Base-by-base conservation (phyloP, 2,113 vertebrate genomes). In the Cryptomyrus ogoouensis region DNA sequence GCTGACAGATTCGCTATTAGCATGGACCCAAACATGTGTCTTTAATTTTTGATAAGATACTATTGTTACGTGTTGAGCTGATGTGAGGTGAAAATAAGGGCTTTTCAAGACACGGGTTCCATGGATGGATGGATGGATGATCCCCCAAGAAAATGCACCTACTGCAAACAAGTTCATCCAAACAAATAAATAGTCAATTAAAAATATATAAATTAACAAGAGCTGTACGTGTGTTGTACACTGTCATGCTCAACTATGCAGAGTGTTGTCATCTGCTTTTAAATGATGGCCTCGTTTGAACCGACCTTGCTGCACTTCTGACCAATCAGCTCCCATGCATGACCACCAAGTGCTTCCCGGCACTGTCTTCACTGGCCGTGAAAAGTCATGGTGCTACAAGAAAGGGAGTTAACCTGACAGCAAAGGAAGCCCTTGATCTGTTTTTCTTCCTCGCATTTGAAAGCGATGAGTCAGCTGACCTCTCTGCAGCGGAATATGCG, bases 381-480 rank as follows among this genome's bases (percentile, higher is more conserved):
- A 31, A 50, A 47, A 86, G 46, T n/a, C 83, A 42, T 1, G 12
- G 44, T n/a, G 42, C 35, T 39, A 49, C 5, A 85, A 7, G 10
- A 50, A 46, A 50, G 44, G 24, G 46, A 50, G 44, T 86, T 86
- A 27, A 86, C 83, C 83, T 86, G 83, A 86, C 83, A 50, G 47
- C 83, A 86, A 47, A 50, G 44, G 31, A 86, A 50, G 83, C 83
- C 83, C 47, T 86, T 86, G 10, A 86, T 86, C 83, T 15, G 24
- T 86, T n/a, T 86, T 27, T 50, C 47, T 27, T 49, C 83, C 47
- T 85, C 13, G 24, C 19, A 50, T 86, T 86, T 86, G n/a, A 86
- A 49, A 49, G 44, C 47, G 83, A 50, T 86, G 83, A 86, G 46
- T 86, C 83, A 86, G 47, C 44, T 24, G 44, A 47, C 44, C 83